These are phyloP conservation scores for Chelonia mydas DNA, from an alignment of 2,797 vertebrate species.

Conservation along the genomic window DNA sequence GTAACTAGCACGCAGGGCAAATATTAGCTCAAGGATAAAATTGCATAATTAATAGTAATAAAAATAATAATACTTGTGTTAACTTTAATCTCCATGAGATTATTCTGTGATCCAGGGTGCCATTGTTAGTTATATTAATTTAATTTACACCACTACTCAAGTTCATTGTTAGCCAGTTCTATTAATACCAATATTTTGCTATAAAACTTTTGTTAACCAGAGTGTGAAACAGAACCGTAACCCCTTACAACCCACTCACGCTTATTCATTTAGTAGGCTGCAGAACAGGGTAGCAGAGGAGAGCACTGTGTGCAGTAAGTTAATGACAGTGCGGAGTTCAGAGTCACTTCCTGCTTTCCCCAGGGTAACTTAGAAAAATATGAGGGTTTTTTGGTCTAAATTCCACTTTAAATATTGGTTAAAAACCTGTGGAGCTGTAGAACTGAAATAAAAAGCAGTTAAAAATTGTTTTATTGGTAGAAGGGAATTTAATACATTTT, in stretches of 20 bases:
- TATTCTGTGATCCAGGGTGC: conserved; percentile 81
- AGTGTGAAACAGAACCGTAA: conserved; percentile 48
- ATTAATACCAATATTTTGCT: conserved; percentile 43
- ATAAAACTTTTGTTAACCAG: conserved; percentile 58
- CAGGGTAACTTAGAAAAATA: conserved; percentile 41
- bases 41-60: conserved; percentile 60
- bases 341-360: conserved; percentile 26
- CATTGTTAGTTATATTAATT: conserved; percentile 74
- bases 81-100: conserved; percentile 83
- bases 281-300: conserved; percentile 16
- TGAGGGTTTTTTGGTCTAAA: conserved; percentile 14
- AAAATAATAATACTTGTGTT: conserved; percentile 66
- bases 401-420: conserved; percentile 22
- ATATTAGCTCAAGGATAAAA: conserved; percentile 71
- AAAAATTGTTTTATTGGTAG: conserved; percentile 62
- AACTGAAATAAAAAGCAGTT: conserved; percentile 51
- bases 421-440: conserved; percentile 53
- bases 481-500: conserved; percentile 78
- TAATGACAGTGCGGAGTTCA: conserved; percentile 17
- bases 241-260: conserved; percentile 61
- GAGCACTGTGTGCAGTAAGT: conserved; percentile 55
- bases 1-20: conserved; percentile 55
- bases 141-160: conserved; percentile 67
- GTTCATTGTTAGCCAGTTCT: conserved; percentile 71
- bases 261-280: conserved; percentile 76